phyloP scores from a whole-genome alignment of 2,888 invertebrate species.

The Dynastes tityus region DNA sequence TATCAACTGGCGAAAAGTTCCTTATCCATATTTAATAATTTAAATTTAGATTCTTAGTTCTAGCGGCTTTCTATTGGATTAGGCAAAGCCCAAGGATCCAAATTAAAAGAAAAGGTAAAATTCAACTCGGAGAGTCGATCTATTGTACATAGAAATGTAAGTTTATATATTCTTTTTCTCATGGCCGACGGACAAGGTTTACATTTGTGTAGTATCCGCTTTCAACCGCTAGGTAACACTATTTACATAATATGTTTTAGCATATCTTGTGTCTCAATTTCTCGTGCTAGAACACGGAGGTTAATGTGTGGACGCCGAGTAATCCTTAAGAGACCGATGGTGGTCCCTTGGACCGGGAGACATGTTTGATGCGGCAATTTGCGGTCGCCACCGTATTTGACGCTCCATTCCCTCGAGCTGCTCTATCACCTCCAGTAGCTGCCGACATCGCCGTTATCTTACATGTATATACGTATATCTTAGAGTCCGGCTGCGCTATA shows the following conservation, averaged over 20 bases:
- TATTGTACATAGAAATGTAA: no score
- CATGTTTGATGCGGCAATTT: constrained; percentile 60
- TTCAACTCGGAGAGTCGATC: no score
- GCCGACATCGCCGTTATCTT: constrained; percentile 13
- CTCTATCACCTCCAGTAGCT: constrained; percentile 13
- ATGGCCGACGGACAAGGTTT: no score
- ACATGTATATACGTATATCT: neutral
- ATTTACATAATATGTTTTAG: neutral
- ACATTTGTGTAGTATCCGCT: no score
- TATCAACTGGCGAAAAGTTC: no score
- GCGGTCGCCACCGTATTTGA: constrained; percentile 62
- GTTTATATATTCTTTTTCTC: no score
- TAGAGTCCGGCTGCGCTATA: neutral
- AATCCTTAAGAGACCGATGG: constrained; percentile 29
- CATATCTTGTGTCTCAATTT: constrained; percentile 9
- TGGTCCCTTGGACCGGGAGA: constrained; percentile 49
- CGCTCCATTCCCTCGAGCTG: constrained; percentile 58
- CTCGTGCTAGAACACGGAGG: neutral
- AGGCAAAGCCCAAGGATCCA: no score
- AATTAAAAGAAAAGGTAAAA: no score
- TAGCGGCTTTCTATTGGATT: no score
- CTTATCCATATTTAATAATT: no score
- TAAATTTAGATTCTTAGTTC: no score
- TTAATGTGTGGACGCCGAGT: constrained; percentile 15
- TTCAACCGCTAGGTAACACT: neutral